phyloP scores from a whole-genome alignment of 2,888 invertebrate species.

The Drosophila pseudotakahashii region DNA sequence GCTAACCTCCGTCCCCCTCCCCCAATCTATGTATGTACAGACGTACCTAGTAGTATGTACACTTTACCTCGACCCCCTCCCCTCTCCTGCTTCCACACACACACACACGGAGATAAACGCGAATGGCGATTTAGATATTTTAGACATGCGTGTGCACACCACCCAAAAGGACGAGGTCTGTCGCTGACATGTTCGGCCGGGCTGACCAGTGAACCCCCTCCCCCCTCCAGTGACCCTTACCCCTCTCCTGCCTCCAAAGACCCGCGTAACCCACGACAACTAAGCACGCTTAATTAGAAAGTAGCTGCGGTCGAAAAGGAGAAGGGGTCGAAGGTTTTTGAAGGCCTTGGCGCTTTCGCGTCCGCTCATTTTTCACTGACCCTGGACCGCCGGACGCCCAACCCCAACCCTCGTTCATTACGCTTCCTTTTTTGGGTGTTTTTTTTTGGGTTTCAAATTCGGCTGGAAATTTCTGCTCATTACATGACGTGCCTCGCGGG shows the following conservation, averaged over 20 bases:
- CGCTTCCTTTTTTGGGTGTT: background rate
- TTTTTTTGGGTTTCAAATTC: conserved; percentile 13
- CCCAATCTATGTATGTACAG: background rate
- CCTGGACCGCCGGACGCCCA: background rate
- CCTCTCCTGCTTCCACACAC: background rate
- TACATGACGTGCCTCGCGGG: conserved; percentile 36
- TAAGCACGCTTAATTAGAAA: conserved; percentile 82
- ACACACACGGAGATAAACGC: conserved; percentile 56
- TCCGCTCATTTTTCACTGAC: conserved; percentile 73
- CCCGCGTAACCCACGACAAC: conserved; percentile 55
- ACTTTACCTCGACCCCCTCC: background rate
- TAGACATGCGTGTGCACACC: conserved; percentile 61
- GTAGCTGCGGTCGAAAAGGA: conserved; percentile 66
- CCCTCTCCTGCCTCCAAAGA: conserved; percentile 6
- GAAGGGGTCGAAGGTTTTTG: background rate
- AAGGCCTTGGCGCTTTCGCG: conserved; percentile 21
- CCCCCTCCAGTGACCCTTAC: background rate
- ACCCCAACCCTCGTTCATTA: background rate
- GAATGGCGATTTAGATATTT: conserved; percentile 78
- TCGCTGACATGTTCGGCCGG: conserved; percentile 56
- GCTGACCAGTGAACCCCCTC: conserved; percentile 10
- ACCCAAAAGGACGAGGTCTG: conserved; percentile 45
- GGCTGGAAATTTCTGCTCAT: conserved; percentile 55
- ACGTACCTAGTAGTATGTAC: conserved; percentile 23
- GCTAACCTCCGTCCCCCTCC: background rate